These are phyloP conservation scores for Hydra vulgaris DNA, from an alignment of 30 jellyfish, hydroid and myxozoan species.

Conservation along the genomic window DNA sequence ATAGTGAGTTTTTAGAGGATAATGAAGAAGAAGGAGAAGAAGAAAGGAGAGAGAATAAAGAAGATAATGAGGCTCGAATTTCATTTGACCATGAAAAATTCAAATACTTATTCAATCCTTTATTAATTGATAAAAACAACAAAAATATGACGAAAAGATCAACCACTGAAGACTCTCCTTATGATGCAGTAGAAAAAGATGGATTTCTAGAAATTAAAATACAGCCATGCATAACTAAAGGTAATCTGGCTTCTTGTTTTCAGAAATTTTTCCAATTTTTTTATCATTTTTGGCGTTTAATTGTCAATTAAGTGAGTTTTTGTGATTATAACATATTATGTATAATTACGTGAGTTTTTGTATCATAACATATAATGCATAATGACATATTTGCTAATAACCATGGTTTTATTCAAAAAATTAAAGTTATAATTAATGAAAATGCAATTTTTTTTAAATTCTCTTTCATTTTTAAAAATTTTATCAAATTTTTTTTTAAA, in stretches of 20 bases:
- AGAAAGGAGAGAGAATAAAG: neutral
- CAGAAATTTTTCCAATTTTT: neutral
- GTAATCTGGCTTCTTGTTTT: neutral
- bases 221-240: conserved; percentile 8
- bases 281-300: neutral
- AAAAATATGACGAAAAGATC: neutral
- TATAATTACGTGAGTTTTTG: too few species aligned
- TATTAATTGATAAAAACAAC: too few species aligned
- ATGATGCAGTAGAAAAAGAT: conserved; percentile 4
- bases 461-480: too few species aligned
- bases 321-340: too few species aligned
- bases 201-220: conserved; percentile 11
- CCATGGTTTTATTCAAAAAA: too few species aligned
- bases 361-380: too few species aligned
- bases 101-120: neutral
- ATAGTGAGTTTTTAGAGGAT: too few species aligned
- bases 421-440: too few species aligned
- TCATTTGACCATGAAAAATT: neutral
- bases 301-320: too few species aligned
- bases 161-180: neutral
- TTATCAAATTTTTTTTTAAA: too few species aligned
- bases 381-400: too few species aligned
- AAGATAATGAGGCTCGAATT: neutral
- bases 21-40: neutral
- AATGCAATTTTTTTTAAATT: too few species aligned